phyloP scores from a whole-genome alignment of 2,797 vertebrate species.

The Sebastes oblongus region DNA sequence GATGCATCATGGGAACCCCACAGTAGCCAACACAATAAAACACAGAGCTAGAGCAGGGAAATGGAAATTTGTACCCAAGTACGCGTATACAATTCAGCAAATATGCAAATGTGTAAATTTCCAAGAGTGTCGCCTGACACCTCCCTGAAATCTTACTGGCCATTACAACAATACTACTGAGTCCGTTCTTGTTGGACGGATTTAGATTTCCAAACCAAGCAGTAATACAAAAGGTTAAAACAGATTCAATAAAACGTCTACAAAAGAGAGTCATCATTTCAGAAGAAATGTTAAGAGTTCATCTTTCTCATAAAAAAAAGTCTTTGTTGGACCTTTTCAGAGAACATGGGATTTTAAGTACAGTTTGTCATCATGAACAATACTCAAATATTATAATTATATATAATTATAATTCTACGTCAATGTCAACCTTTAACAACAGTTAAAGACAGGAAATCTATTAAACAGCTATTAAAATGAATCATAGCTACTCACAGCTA shows the following conservation, averaged over 20 bases:
- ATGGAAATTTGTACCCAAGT: not conserved
- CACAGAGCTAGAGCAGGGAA: not conserved
- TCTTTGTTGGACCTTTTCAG: not conserved
- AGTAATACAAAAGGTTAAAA: not conserved
- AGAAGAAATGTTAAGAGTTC: not conserved
- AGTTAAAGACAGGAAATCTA: not conserved
- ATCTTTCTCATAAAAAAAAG: not conserved
- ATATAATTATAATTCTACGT: not conserved
- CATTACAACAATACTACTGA: too few species aligned
- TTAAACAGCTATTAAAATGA: not conserved
- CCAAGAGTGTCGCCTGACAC: too few species aligned
- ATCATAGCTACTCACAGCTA: not conserved
- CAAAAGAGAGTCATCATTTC: not conserved
- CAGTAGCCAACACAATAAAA: not conserved
- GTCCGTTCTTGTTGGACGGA: too few species aligned
- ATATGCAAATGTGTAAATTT: not conserved
- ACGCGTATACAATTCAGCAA: not conserved
- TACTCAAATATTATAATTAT: not conserved
- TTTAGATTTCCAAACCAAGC: too few species aligned
- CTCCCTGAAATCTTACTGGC: too few species aligned
- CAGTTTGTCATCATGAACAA: not conserved
- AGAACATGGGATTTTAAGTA: not conserved
- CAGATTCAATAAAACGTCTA: not conserved
- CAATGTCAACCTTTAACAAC: not conserved
- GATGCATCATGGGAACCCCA: not conserved